Evolutionary conservation across 1,140 invertebrate species (phyloP).

Genomic region (Sitobion miscanthi): DNA sequence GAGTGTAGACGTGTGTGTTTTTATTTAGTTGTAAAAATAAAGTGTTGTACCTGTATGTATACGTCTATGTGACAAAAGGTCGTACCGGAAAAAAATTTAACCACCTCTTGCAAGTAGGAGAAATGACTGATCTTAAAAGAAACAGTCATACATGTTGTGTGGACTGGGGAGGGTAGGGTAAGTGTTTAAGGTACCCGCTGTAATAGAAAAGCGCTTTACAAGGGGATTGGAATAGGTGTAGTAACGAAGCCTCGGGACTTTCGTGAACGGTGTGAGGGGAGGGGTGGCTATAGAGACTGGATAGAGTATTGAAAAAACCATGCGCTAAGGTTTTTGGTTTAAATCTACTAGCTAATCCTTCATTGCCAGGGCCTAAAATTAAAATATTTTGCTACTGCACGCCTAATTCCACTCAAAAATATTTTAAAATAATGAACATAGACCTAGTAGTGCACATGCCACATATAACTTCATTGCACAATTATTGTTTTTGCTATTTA

Average conservation of each 20-base stretch:
- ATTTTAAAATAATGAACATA: too few relatives aligned
- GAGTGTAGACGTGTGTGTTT: not conserved
- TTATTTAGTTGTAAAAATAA: not conserved
- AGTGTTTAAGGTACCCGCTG: not conserved
- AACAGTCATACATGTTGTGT: not conserved
- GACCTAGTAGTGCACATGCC: too few relatives aligned
- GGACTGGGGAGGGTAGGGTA: not conserved
- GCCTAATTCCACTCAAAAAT: too few relatives aligned
- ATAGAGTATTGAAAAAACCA: not conserved
- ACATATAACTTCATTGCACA: too few relatives aligned
- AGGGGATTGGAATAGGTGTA: too few relatives aligned
- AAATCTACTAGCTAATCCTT: slow-evolving; percentile 28
- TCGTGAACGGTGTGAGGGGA: not conserved
- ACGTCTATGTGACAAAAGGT: not conserved
- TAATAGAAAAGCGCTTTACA: slow-evolving; percentile 19
- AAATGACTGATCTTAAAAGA: not conserved
- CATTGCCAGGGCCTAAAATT: not conserved
- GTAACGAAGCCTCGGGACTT: not conserved
- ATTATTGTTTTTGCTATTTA: too few relatives aligned
- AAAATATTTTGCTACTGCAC: too few relatives aligned
- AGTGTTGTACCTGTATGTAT: not conserved
- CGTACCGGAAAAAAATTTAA: not conserved
- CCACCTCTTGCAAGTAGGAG: not conserved
- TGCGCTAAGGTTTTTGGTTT: not conserved
- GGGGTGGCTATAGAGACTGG: too few relatives aligned